A percentile compares a stretch with the other conserved stretches of the same genome.
Conservation (phyloP, 2,113 vertebrate genomes). For the Cyrtonyx montezumae region DNA sequence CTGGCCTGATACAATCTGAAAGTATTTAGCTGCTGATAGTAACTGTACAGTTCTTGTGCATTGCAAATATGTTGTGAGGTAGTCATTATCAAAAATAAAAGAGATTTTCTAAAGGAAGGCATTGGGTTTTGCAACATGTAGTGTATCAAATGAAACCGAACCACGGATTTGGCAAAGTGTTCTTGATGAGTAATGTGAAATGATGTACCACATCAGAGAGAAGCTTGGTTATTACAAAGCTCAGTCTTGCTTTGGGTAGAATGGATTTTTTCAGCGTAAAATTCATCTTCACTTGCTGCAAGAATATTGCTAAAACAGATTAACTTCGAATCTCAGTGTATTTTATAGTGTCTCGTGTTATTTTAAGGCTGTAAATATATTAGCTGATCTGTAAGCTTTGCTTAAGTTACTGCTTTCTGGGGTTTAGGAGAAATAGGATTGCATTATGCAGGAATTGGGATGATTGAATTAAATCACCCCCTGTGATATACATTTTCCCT, state of each 20-base stretch:
- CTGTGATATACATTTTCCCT: constrained; percentile 28
- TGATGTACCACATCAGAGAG: constrained; percentile 43
- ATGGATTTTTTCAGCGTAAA: constrained; percentile 59
- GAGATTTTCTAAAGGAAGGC: background rate
- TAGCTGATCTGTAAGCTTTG: constrained; percentile 50
- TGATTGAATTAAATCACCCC: constrained; percentile 54
- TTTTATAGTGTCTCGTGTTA: constrained; percentile 37
- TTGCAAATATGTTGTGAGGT: constrained; percentile 21
- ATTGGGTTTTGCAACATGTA: constrained; percentile 31
- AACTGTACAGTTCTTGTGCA: background rate
- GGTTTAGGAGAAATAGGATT: constrained; percentile 41
- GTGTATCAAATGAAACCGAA: constrained; percentile 47
- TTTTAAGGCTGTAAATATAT: constrained; percentile 61
- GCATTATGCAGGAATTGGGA: constrained; percentile 11
- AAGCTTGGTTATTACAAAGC: constrained; percentile 57
- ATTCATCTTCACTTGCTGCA: constrained; percentile 49
- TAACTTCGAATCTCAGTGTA: constrained; percentile 48
- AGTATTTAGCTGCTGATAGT: constrained; percentile 24
- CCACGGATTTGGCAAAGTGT: constrained; percentile 39
- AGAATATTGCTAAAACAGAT: constrained; percentile 60
- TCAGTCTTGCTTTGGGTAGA: constrained; percentile 59
- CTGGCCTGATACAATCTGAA: constrained; percentile 8
- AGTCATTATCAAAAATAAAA: constrained; percentile 10
- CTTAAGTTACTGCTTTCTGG: constrained; percentile 36
- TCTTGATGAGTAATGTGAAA: constrained; percentile 33